Evolutionary conservation across 2,888 invertebrate species (phyloP), one percentile per base, ranked within the genome.

Genomic region (Omphaloscelis lunosa): DNA sequence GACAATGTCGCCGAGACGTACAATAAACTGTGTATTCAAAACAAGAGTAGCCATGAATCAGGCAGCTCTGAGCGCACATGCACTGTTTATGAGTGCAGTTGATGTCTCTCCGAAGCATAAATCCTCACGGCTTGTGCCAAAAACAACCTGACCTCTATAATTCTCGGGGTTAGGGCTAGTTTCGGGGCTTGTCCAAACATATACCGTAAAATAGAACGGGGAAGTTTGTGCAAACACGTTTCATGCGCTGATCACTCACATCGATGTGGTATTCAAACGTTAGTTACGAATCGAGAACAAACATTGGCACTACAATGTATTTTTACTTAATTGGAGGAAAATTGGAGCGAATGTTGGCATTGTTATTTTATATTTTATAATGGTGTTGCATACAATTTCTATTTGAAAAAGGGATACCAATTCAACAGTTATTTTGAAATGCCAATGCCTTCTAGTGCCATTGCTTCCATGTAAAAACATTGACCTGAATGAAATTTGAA

Each of bases 31-130:
- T 91, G 89, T 92, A 92, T 93, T 92, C 92, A 92, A 91, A 93
- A 91, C 93, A 91, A 89, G 90, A 91, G 87, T 87, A 86, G 89
- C 89, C 88, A 93, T 95, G 92, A 93, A 94, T 94, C 93, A 94
- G 90, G 90, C 87, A 89, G 87, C 89, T 89, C 89, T 89, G 90
- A 91, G 90, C 91, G 91, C 91, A 91, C 92, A 91, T 92, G 92
- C 93, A 92, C 93, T 92, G 94, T 96, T 95, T 95, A 95, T 95
- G 95, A 95, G 95, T 94, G 94, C 93, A 94, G 92, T 94, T 95
- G 95, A 95, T 95, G 93, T 92, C 92, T 90, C 89, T 87, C 90
- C 88, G 89, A 89, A 88, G 92, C 93, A 95, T 96, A 96, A 96
- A 96, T 96, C 93, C 90, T 91, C 88, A 89, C 91, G 92, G 90